Conservation (phyloP, 2,888 invertebrate species). For the Pediacus dermestoides region DNA sequence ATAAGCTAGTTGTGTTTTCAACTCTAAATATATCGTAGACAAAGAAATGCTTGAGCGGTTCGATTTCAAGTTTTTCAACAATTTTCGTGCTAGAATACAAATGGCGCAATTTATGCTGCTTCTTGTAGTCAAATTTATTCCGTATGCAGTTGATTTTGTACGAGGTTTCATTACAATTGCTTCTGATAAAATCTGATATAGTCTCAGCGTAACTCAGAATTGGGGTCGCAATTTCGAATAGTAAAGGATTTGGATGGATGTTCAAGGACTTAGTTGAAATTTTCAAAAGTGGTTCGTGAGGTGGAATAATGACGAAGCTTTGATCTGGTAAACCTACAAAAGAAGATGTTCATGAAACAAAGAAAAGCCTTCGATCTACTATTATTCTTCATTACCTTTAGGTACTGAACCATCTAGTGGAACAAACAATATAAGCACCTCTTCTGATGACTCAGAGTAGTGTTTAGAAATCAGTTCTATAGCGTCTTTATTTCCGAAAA, state of each 20-base stretch:
- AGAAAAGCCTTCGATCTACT: conserved; percentile 5
- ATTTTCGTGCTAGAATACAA: conserved; percentile 18
- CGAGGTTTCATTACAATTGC: conserved; percentile 39
- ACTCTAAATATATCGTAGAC: conserved; percentile 40
- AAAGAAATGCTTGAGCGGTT: conserved; percentile 38
- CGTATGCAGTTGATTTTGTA: conserved; percentile 40
- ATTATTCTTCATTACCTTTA: conserved; percentile 26
- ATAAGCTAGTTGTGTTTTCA: conserved; percentile 23
- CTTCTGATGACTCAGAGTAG: conserved; percentile 12
- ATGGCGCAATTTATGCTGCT: conserved; percentile 12
- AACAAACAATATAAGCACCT: conserved; percentile 25
- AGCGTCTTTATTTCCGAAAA: conserved; percentile 35
- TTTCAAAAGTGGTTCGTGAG: conserved; percentile 31
- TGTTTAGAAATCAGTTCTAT: conserved; percentile 25
- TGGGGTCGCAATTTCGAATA: conserved; percentile 44
- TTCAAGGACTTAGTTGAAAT: too few relatives aligned
- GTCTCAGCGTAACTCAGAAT: conserved; percentile 36
- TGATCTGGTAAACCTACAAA: conserved; percentile 42
- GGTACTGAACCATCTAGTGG: conserved; percentile 37
- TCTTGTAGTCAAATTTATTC: conserved; percentile 22
- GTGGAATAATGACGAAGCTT: conserved; percentile 41
- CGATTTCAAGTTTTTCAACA: conserved; percentile 38
- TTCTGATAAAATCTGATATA: conserved; percentile 30
- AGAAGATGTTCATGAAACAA: conserved; percentile 5
- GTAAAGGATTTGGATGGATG: conserved; percentile 37